Evolutionary conservation across 1,140 invertebrate genomes (phyloP), one percentile per base, ranked within the genome.

Genomic region (Forficula auricularia): DNA sequence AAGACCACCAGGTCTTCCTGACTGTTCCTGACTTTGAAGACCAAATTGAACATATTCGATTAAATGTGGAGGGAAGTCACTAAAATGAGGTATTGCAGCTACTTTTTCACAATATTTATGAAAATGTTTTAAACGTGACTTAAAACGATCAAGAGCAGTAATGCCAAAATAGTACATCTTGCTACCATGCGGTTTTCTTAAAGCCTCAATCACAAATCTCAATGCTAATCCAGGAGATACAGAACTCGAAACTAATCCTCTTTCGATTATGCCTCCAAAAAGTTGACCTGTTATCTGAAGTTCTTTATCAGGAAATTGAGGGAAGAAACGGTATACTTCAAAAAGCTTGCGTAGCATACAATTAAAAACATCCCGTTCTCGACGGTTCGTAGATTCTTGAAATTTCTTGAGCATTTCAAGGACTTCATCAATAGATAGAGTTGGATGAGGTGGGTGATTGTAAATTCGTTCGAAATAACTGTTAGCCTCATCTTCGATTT

Each of bases 131-230:
- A 97, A 63, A 38, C 86, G 73, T n/a, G 69, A 78, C 61, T 94
- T 95, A 56, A 96, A 97, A 35, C 87, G 67, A 63, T 97, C 91
- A 16, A 97, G 59, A n/a, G 92, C 91, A 1, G 89, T 84, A 46
- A 95, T 82, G 27, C 90, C 91, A 66, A 97, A 97, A 55, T 82
- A 89, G 57, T 92, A 96, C 82, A 96, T 94, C 64, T 96, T 96
- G 46, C 76, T 82, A 19, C 80, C 83, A 46, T 84, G 79, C 0
- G 82, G 78, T 61, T 95, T 96, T 40, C 83, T 73, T 1, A 98
- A 62, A 0, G 90, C 89, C 52, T 97, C 92, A 22, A 97, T 60
- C 3, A 98, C 90, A 58, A 85, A 95, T 3, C 31, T 32, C 19
- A 73, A 52, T 7, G 71, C n/a, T n/a, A n/a, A n/a, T n/a, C n/a